Evolutionary conservation across 2,797 vertebrate genomes (phyloP), one percentile per base, ranked within the genome.

Genomic region (Tolypeutes matacus): DNA sequence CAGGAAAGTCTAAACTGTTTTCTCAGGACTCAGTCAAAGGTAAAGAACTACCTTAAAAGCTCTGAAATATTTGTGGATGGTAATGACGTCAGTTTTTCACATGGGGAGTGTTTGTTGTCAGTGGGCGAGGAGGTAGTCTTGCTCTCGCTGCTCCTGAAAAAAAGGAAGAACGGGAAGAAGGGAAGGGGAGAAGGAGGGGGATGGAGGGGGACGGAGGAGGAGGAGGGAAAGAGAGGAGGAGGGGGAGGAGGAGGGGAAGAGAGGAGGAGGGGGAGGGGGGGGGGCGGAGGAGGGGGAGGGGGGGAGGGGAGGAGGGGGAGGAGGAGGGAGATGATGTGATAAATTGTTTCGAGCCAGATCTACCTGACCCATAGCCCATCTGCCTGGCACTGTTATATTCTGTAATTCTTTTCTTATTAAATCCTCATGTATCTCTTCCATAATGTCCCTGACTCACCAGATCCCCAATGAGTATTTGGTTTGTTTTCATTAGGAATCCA

Each of bases 1-100:
- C 46, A 80, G 69, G 29, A 53, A 89, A 82, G 53, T 80, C 73
- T 34, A 70, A 42, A 49, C 39, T 93, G 56, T 91, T 83, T 82
- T 82, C 23, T 31, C 36, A 36, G 21, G 29, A 91, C 65, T 62
- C 39, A 92, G 5, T 62, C 69, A 76, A 56, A 83, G 58, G 18
- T 42, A 34, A 89, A 81, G 7, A 1, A 51, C 62, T 75, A 10
- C 56, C 69, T 93, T 34, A 82, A 90, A 67, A 53, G 65, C 53
- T 13, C 39, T 75, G 53, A 73, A 85, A 76, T 75, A 58, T 17
- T 77, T 10, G 4, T 85, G n/a, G 65, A 53, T 78, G 67, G 49
- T 11, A 82, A 91, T 53, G 17, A 70, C 70, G 42, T 21, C 62
- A 20, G 21, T 64, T 93, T 65, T 36, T n/a, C 20, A 2, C 3